These are phyloP conservation scores for Yponomeuta plumbellus DNA, from an alignment of 2,888 invertebrate species.

Conservation along the genomic window DNA sequence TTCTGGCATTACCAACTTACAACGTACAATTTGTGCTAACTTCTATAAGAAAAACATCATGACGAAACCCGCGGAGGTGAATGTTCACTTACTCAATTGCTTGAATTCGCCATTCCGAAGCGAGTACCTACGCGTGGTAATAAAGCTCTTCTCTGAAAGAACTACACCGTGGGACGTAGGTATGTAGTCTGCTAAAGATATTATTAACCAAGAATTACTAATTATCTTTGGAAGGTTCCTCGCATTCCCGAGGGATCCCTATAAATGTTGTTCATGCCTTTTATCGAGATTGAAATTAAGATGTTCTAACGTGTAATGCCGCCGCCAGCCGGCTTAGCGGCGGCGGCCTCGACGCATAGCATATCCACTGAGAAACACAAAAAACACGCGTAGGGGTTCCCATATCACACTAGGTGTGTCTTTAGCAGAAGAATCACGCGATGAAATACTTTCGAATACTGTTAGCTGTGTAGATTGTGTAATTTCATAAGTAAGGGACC, in stretches of 20 bases:
- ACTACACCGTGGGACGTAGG: too few relatives aligned
- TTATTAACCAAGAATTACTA: neutral
- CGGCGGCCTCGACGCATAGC: neutral
- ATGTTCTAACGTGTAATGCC: slow-evolving; percentile 54
- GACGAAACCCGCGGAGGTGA: too few relatives aligned
- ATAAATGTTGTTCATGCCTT: slow-evolving; percentile 57
- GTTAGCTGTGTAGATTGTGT: too few relatives aligned
- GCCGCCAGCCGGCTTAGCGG: slow-evolving; percentile 8
- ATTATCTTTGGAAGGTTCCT: neutral
- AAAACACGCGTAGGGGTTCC: neutral
- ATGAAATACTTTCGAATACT: too few relatives aligned
- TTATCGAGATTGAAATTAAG: slow-evolving; percentile 68
- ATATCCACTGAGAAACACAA: neutral
- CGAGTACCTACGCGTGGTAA: too few relatives aligned
- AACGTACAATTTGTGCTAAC: too few relatives aligned
- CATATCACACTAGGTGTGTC: neutral
- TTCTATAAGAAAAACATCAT: too few relatives aligned
- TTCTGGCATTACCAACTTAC: too few relatives aligned
- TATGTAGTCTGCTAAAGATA: neutral
- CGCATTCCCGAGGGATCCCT: slow-evolving; percentile 18
- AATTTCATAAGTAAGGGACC: too few relatives aligned
- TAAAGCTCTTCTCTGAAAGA: too few relatives aligned
- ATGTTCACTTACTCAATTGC: too few relatives aligned
- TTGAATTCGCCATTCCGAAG: too few relatives aligned
- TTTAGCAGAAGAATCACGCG: neutral